Evolutionary conservation across 1,140 invertebrate species (phyloP), one percentile per base, ranked within the genome.

Genomic region (Lepidurus packardi): DNA sequence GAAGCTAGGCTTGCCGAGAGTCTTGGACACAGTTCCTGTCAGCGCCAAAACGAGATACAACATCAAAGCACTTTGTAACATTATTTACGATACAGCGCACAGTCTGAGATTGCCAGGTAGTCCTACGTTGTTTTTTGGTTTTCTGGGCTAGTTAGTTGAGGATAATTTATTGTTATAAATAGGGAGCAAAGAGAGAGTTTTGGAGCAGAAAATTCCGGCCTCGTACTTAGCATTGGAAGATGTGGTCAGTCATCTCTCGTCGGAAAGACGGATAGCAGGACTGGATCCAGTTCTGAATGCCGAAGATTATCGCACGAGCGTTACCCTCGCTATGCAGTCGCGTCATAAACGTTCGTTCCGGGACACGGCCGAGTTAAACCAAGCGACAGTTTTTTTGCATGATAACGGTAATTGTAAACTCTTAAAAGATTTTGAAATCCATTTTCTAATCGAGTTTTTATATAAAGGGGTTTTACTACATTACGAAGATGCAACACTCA

Each of bases 181-280:
- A 91, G 95, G 93, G 16, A 94, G 93, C 78, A 97, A 96, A 85
- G 94, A 97, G 84, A 87, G 96, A 1, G 83, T 98, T 6, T 86
- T 99, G 11, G 93, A 97, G 81, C 97, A 99, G 84, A 93, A 94
- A 83, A 94, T 99, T 9, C 98, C 98, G 0, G 95, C 96, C 7
- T 96, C 94, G 76, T 99, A 99, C 86, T 87, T 99, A 34, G 93
- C 94, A 3, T 85, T 99, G 41, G 96, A 99, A 86, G 95, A 98
- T 82, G 93, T 97, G 41, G 91, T 98, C 0, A 89, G 90, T 78
- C 89, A 92, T 78, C 87, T 97, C 78, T 92, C 93, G 0, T 86
- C 89, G 21, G 94, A 97, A 80, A 80, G 86, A 79, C 81, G 83
- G 79, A 84, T 83, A 6, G 76, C 77, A 73, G 88, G 89, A 24